These are phyloP conservation scores for Drosophila planitibia DNA, from an alignment of 2,888 invertebrate genomes.

Conservation along the genomic window DNA sequence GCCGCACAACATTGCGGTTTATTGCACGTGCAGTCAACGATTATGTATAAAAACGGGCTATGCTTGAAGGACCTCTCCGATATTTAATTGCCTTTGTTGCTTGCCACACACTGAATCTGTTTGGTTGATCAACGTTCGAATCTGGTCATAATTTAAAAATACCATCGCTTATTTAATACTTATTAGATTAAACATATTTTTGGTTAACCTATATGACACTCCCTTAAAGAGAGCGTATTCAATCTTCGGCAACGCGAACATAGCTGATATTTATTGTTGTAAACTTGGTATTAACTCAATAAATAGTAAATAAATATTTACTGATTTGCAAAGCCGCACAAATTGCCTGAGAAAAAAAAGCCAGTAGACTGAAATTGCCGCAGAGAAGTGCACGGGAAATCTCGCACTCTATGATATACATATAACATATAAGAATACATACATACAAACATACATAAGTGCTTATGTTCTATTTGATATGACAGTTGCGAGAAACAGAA, in stretches of 20 bases:
- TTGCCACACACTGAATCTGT: background rate
- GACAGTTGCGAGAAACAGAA: conserved; percentile 52
- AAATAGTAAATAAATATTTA: conserved; percentile 31
- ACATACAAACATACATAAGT: background rate
- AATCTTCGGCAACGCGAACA: too few species aligned
- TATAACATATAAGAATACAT: conserved; percentile 12
- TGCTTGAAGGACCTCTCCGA: conserved; percentile 47
- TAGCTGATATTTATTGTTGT: background rate
- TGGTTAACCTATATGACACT: background rate
- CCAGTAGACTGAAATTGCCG: conserved; percentile 6
- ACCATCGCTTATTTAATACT: background rate
- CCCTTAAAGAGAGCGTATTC: background rate
- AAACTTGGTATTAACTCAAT: conserved; percentile 22
- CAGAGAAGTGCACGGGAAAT: conserved; percentile 17
- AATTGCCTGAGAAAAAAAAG: conserved; percentile 41
- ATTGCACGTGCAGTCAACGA: conserved; percentile 60
- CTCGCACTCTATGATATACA: conserved; percentile 18
- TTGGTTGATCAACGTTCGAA: background rate
- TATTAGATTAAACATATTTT: background rate
- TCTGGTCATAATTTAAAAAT: background rate
- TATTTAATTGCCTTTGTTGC: conserved; percentile 52
- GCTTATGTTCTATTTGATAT: conserved; percentile 19
- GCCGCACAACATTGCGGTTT: conserved; percentile 68
- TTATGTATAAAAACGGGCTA: conserved; percentile 58
- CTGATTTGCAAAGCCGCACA: conserved; percentile 15